Evolutionary conservation across 2,888 invertebrate species (phyloP).

Genomic region (Drosophila quinaria): DNA sequence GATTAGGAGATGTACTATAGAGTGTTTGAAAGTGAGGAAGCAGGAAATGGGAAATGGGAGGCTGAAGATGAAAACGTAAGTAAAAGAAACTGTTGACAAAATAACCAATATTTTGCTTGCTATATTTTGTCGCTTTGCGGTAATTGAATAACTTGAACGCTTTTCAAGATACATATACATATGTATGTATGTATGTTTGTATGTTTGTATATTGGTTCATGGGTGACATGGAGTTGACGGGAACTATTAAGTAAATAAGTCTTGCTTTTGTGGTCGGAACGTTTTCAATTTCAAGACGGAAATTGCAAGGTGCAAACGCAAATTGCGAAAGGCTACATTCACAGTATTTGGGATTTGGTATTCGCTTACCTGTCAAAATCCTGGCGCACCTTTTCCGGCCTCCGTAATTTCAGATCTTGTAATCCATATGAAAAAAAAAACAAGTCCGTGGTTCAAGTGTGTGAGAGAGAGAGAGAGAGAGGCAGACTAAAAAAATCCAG

Average conservation of each 20-base stretch:
- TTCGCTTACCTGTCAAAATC: conserved; percentile 51
- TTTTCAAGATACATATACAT: conserved; percentile 2
- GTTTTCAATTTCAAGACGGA: conserved; percentile 43
- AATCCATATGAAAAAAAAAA: conserved; percentile 24
- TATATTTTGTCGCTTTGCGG: conserved; percentile 40
- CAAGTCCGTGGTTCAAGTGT: neutral
- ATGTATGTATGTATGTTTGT: too few relatives aligned
- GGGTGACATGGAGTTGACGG: neutral
- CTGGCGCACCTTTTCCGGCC: conserved; percentile 2
- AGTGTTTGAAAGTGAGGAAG: neutral
- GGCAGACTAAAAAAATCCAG: conserved; percentile 1
- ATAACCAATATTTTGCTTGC: neutral
- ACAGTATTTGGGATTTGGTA: conserved; percentile 5
- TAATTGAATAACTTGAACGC: conserved; percentile 51
- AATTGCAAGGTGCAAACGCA: conserved; percentile 38
- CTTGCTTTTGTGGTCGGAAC: conserved; percentile 25
- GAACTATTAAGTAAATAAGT: neutral
- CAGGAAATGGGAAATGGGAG: neutral
- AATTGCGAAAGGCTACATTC: conserved; percentile 11
- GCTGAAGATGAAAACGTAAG: neutral
- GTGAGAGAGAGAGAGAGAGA: neutral
- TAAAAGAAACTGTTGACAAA: neutral
- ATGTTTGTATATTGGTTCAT: neutral
- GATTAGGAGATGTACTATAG: neutral
- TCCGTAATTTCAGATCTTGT: conserved; percentile 13